A percentile compares a stretch with the other conserved stretches of the same genome.
Evolutionary conservation across 2,888 invertebrate species (phyloP).

Genomic region (Syrista parreyssii): DNA sequence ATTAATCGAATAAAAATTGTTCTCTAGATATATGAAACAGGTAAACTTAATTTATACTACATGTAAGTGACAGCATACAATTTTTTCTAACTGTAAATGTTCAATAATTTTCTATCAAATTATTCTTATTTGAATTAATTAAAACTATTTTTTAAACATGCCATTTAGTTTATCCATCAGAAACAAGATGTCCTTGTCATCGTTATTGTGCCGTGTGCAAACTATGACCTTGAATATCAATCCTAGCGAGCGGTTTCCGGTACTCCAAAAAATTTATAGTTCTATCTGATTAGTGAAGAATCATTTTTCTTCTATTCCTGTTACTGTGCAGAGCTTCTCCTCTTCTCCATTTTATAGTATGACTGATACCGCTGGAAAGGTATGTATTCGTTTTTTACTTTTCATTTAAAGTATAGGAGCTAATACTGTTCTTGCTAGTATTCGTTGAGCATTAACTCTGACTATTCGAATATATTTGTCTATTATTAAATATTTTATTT

Average conservation of each 20-base stretch:
- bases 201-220: background rate
- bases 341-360: constrained; percentile 26
- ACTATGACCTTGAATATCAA: background rate
- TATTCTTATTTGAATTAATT: background rate
- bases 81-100: background rate
- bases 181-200: background rate
- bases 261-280: background rate
- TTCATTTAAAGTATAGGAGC: background rate
- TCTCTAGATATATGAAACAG: background rate
- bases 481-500: background rate
- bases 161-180: background rate
- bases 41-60: background rate
- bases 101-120: too few species aligned
- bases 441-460: background rate
- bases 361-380: constrained; percentile 51
- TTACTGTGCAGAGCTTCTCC: background rate
- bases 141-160: background rate
- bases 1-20: background rate
- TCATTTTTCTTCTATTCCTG: background rate
- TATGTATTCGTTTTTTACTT: constrained; percentile 25
- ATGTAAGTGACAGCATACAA: background rate
- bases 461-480: too few species aligned
- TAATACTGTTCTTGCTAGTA: background rate
- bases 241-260: background rate
- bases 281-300: background rate